Base-by-base conservation (phyloP, 2,797 vertebrate genomes). In the Glyptemys insculpta region DNA sequence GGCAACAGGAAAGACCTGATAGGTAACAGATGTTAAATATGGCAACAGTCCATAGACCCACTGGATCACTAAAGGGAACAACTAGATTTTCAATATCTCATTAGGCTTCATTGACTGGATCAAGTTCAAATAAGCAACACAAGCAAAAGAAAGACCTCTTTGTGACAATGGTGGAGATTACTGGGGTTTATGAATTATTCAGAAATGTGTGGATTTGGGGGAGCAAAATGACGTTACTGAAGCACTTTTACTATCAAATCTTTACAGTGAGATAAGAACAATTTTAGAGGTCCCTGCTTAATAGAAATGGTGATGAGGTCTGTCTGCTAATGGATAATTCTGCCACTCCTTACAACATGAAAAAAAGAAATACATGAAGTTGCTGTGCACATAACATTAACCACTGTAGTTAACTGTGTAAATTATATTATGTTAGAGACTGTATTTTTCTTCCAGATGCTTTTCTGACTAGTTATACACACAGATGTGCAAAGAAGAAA, bases 1-100 rank as follows among this genome's bases (percentile, higher is more conserved):
- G 97, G 97, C 96, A 97, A 98, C 97, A 97, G 94, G 97, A 96
- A 97, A 96, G 96, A 81, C 92, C 25, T 95, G 97, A 98, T 98
- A 93, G 91, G 94, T 97, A 97, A 96, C 98, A 98, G 97, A 98
- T 98, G 98, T 95, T 87, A 89, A 96, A 96, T 89, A 54, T 89
- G 95, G 97, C 96, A 95, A 76, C 62, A 81, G 92, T 96, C 96
- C 97, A 96, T 74, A 93, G 95, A 97, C 93, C 81, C 12, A 94
- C 94, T 95, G 87, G 94, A 97, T 97, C 97, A 93, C 94, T 94
- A 96, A 93, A 81, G 89, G 95, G 68, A 97, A 95, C 94, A 96
- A 94, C 96, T 87, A 97, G 93, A 92, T 93, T 97, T 96, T 89
- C 94, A 94, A 94, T 91, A 96, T 95, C 81, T 96, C 92, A 91